Evolutionary conservation across 2,888 invertebrate genomes (phyloP).

Genomic region (Ephialtes manifestator): DNA sequence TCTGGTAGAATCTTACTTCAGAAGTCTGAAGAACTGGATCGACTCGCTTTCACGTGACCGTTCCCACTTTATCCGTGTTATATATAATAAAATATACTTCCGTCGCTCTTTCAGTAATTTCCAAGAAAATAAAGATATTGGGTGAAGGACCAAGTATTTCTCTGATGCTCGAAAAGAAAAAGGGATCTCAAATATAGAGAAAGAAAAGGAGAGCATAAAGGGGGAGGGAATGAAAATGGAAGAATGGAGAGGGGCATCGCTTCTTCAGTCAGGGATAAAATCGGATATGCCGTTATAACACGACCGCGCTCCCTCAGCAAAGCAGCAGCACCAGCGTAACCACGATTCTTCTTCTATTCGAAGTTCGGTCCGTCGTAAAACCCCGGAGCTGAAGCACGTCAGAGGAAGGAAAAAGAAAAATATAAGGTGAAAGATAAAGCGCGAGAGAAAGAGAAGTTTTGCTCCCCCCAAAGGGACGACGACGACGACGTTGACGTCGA

Average conservation of each 20-base stretch:
- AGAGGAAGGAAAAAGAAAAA: conserved; percentile 52
- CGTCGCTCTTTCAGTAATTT: background rate
- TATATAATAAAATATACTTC: background rate
- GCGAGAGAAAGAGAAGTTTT: conserved; percentile 55
- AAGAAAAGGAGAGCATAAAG: conserved; percentile 6
- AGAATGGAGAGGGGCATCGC: conserved; percentile 35
- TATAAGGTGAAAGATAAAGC: conserved; percentile 57
- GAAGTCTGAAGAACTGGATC: background rate
- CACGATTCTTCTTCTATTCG: conserved; percentile 57
- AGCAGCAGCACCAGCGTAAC: conserved; percentile 11
- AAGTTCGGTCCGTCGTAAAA: conserved; percentile 67
- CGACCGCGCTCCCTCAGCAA: conserved; percentile 31
- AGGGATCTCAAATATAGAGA: background rate
- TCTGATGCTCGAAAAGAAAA: background rate
- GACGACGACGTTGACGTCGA: conserved; percentile 38
- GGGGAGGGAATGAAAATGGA: conserved; percentile 28
- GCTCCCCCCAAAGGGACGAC: conserved; percentile 50
- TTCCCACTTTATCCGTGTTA: background rate
- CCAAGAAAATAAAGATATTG: conserved; percentile 16
- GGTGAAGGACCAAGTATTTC: background rate
- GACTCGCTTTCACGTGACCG: background rate
- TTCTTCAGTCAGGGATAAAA: conserved; percentile 40
- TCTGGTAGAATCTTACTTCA: background rate
- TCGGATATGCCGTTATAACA: conserved; percentile 65
- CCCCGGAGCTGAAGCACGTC: conserved; percentile 26